phyloP scores from a whole-genome alignment of 1,140 invertebrate genomes.

The Cylas formicarius region DNA sequence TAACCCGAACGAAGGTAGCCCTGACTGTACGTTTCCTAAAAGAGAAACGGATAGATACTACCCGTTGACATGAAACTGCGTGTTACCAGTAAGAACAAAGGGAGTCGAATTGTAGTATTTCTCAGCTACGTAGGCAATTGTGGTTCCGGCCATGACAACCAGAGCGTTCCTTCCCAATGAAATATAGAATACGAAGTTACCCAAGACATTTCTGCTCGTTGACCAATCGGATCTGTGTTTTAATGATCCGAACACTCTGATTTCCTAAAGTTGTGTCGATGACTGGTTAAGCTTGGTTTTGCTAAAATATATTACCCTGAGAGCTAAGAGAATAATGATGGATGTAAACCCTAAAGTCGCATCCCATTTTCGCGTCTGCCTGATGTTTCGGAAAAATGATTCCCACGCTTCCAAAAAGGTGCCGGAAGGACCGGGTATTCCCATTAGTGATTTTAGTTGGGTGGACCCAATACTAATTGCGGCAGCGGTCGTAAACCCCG shows the following conservation, averaged over 20 bases:
- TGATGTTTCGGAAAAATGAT: slow-evolving; percentile 23
- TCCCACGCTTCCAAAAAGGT: slow-evolving; percentile 47
- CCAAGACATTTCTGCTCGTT: slow-evolving; percentile 41
- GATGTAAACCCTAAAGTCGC: slow-evolving; percentile 55
- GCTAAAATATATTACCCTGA: slow-evolving; percentile 48
- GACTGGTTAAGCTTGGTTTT: slow-evolving; percentile 4
- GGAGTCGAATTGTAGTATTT: slow-evolving; percentile 45
- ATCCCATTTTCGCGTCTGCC: slow-evolving; percentile 50
- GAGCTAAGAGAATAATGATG: slow-evolving; percentile 54
- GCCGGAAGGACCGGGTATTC: slow-evolving; percentile 52
- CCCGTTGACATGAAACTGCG: background rate
- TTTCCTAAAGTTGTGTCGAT: slow-evolving; percentile 56
- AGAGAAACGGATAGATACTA: background rate
- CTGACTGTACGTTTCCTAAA: slow-evolving; percentile 55
- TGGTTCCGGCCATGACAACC: slow-evolving; percentile 63
- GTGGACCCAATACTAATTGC: slow-evolving; percentile 77
- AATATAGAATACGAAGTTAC: slow-evolving; percentile 41
- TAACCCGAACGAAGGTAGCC: slow-evolving; percentile 53
- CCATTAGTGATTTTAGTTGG: slow-evolving; percentile 72
- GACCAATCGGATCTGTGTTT: slow-evolving; percentile 38
- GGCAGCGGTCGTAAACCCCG: slow-evolving; percentile 82
- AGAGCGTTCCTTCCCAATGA: slow-evolving; percentile 66
- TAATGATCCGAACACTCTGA: slow-evolving; percentile 52
- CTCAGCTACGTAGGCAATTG: slow-evolving; percentile 55
- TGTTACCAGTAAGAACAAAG: slow-evolving; percentile 55